Evolutionary conservation across 2,113 vertebrate species (phyloP), one percentile per base, ranked within the genome.

Genomic region (Scolopax mira): DNA sequence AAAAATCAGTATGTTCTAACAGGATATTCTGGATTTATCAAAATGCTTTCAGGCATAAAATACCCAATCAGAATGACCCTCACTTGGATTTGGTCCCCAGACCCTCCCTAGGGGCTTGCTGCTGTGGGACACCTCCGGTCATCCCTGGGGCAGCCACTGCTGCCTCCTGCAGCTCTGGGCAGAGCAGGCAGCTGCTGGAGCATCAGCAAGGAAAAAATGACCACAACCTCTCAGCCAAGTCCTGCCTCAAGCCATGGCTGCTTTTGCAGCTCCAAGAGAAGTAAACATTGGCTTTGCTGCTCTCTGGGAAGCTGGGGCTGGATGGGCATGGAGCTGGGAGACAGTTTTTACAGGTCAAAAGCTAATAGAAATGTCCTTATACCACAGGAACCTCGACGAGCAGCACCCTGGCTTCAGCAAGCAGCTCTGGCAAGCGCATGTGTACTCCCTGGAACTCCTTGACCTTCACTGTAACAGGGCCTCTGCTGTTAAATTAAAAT

Each of bases 401-500:
- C 19, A 46, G 57, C 31, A 44, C 41, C 9, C 13, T 0, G 1
- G n/a, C 55, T 91, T 64, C 5, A 3, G 24, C 28, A 41, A 57
- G 25, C 14, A 37, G 25, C 25, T 83, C 46, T 58, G 41, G 60
- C 61, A 65, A 58, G 27, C 0, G 2, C 41, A 18, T 1, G 7
- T 1, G 0, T 33, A 13, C 23, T 66, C 12, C 31, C 19, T 23
- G 0, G 0, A 90, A n/a, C 41, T 52, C 6, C 64, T 78, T 86
- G 48, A 46, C 12, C 67, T 75, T 52, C 0, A 0, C 13, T 13
- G 10, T 33, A 67, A 24, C 9, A 54, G 24, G 6, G 22, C 7
- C 3, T 81, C 33, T 60, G 48, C 46, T 62, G 55, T 49, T 57
- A 46, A 62, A 67, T 28, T 25, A 15, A 74, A 87, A 37, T 5